Conservation (phyloP, 2,797 vertebrate species). For the Danio albolineatus region DNA sequence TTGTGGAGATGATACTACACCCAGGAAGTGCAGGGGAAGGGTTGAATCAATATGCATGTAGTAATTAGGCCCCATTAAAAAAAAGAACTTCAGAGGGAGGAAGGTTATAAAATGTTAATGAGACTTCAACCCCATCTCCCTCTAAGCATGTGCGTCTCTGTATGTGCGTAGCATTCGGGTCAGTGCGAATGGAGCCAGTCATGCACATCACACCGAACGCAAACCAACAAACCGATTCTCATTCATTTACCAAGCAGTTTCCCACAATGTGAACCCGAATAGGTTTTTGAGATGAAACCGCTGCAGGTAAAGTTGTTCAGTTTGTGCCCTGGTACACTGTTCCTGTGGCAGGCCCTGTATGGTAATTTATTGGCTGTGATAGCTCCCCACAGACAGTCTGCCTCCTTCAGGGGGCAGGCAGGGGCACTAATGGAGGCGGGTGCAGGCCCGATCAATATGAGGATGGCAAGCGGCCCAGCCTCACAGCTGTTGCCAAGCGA, state of each 20-base stretch:
- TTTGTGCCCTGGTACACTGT: constrained; percentile 52
- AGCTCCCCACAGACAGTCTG: constrained; percentile 75
- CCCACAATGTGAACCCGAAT: background rate
- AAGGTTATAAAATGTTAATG: constrained; percentile 79
- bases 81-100: constrained; percentile 74
- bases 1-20: constrained; percentile 60
- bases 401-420: constrained; percentile 71
- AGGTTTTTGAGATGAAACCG: background rate
- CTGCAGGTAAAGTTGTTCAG: constrained; percentile 30
- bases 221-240: background rate
- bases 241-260: background rate
- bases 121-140: constrained; percentile 70
- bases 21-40: constrained; percentile 61
- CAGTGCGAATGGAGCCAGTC: constrained; percentile 27
- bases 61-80: constrained; percentile 81
- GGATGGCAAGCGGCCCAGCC: constrained; percentile 68
- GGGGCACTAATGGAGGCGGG: constrained; percentile 81
- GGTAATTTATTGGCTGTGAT: constrained; percentile 65
- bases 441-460: constrained; percentile 77
- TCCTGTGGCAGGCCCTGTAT: constrained; percentile 56
- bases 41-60: constrained; percentile 67
- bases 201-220: background rate
- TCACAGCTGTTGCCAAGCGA: constrained; percentile 70
- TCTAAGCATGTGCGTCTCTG: constrained; percentile 31
- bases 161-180: constrained; percentile 48